Conservation (phyloP, 2,113 vertebrate genomes). For the Chelonoidis abingdonii region DNA sequence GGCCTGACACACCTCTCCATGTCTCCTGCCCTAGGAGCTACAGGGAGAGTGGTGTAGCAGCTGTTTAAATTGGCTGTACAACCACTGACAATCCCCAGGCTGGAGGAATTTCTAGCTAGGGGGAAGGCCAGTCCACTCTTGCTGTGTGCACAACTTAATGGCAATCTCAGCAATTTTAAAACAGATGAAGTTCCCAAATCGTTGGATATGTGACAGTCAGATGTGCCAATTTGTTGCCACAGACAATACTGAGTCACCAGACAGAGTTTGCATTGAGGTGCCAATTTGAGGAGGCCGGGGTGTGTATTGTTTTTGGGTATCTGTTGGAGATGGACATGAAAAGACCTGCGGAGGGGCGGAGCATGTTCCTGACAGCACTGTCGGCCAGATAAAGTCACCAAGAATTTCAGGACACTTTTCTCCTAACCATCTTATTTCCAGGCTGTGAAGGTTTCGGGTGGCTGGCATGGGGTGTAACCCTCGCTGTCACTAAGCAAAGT, state of each 20-base stretch:
- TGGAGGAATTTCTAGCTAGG: neutral
- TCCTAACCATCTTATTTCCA: neutral
- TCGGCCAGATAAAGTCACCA: neutral
- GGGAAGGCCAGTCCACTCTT: rapidly evolving
- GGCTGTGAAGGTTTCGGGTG: conserved; percentile 8
- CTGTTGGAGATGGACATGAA: neutral
- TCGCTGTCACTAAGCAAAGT: neutral
- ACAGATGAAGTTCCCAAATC: rapidly evolving
- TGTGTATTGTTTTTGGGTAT: neutral
- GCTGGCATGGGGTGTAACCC: neutral
- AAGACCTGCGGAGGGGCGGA: conserved; percentile 27
- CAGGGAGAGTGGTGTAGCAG: neutral
- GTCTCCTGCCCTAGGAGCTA: neutral
- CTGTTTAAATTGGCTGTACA: neutral
- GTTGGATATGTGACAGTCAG: neutral
- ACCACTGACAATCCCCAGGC: neutral
- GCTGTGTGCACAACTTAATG: neutral
- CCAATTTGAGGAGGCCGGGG: neutral
- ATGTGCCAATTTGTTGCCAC: neutral
- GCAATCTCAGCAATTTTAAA: rapidly evolving
- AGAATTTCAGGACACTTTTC: neutral
- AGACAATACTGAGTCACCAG: neutral
- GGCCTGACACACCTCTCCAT: neutral
- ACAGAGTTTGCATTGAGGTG: neutral
- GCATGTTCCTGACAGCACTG: neutral